Evolutionary conservation across 1,140 invertebrate genomes (phyloP), one percentile per base, ranked within the genome.

Genomic region (Calliphora vicina): DNA sequence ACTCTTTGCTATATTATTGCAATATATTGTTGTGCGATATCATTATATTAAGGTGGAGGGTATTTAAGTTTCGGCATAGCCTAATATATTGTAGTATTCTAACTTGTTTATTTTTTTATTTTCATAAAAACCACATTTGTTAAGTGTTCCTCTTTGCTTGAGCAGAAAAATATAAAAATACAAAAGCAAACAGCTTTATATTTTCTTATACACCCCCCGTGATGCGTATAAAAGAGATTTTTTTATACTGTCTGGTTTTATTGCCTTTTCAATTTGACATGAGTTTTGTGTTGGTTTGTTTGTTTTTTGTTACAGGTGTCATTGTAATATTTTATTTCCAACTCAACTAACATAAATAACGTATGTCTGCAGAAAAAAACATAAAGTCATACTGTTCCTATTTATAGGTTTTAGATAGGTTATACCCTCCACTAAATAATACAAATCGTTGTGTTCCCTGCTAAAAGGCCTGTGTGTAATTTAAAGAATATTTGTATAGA

Each of bases 251-350:
- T 67, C 61, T 67, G 61, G 23, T 67, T 67, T 67, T 67, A 67
- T 67, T 67, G 61, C 61, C 20, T 8, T 67, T 67, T 67, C n/a
- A 23, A n/a, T 67, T 57, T 23, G n/a, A 67, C 61, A 23, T 67
- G 61, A 67, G 61, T 67, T 67, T 67, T 67, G n/a, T 67, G 17
- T 61, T 17, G 17, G 15, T 50, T 50, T 50, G 4, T 23, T 61
- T 23, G n/a, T 17, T 67, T 15, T 23, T 67, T 50, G 45, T 67
- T 67, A 23, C 61, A 67, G 61, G 61, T 67, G 61, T 67, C 61
- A 67, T 67, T 61, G 61, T 23, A 67, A 23, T 67, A 67, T 67
- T 67, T 67, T 67, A 67, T n/a, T 23, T 67, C 61, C 61, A 67
- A 67, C 1, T 67, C n/a, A 67, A 23, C 61, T 23, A 67, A 67